Conservation (phyloP, 2,797 vertebrate species). For the Malurus splendens region DNA sequence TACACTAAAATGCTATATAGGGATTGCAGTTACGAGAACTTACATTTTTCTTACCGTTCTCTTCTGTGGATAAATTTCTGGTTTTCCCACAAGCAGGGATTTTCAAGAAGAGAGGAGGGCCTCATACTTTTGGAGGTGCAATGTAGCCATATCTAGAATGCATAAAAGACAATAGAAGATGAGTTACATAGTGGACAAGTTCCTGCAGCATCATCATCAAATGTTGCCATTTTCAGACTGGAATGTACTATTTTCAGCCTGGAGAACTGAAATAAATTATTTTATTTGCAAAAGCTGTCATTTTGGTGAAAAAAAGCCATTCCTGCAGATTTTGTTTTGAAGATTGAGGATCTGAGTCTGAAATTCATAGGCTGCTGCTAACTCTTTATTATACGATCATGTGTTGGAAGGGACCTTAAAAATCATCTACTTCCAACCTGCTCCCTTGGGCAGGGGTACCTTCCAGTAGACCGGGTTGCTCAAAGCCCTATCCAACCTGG, state of each 20-base stretch:
- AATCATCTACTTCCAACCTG: not conserved
- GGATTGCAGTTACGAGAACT: not conserved
- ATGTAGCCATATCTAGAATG: not conserved
- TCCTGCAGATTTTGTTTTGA: not conserved
- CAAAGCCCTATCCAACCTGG: not conserved
- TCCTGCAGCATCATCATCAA: not conserved
- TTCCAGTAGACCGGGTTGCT: not conserved
- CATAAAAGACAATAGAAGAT: not conserved
- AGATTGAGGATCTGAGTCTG: not conserved
- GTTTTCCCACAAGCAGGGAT: not conserved
- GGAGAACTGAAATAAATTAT: not conserved
- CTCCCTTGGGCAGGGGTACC: not conserved
- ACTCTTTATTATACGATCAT: not conserved
- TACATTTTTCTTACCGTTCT: not conserved
- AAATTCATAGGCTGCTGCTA: not conserved
- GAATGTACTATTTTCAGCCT: not conserved
- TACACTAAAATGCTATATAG: not conserved
- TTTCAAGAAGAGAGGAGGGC: not conserved
- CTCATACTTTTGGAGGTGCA: not conserved
- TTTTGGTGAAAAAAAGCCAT: not conserved
- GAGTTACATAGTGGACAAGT: not conserved
- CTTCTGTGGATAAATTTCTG: not conserved
- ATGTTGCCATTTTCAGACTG: not conserved
- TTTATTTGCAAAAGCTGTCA: not conserved
- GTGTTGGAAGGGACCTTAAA: not conserved